Base-by-base conservation (phyloP, 2,888 invertebrate species). In the Drosophila differens region DNA sequence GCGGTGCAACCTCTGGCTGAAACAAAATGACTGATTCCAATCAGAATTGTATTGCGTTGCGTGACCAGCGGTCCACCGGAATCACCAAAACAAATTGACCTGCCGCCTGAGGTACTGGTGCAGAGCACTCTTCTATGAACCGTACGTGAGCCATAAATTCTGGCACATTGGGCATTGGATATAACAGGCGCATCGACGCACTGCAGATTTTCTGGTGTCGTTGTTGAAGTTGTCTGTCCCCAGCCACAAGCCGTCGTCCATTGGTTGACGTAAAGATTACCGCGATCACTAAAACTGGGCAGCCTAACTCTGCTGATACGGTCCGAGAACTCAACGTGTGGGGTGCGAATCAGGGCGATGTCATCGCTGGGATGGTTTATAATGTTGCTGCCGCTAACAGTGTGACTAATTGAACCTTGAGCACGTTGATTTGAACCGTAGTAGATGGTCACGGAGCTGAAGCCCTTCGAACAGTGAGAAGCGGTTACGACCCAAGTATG, bases 151-250 rank as follows among this genome's bases (percentile, higher is more conserved):
- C n/a, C n/a, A n/a, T n/a, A n/a, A n/a, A n/a, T 89, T 64, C 92
- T 92, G 3, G 92, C 93, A 82, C 91, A 88, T 91, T 93, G 51
- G 83, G 84, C 60, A 91, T 91, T 77, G 76, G 83, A 12, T 89
- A 91, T 35, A 65, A 82, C 53, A 63, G 73, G 33, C 89, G 92
- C 37, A 77, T 85, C 30, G 33, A 74, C 58, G 41, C 81, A 82
- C 22, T 78, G 70, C 55, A 89, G 39, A 44, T 62, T n/a, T 4
- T 91, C 85, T 54, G 94, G 92, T 85, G 57, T 77, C 59, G 30
- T 82, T 76, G 47, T 63, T 68, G 60, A 16, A 5, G 63, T 35
- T 6, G 79, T 83, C 3, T 44, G 55, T 10, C 91, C 41, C 76
- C 80, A 51, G 59, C 39, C 19, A 82, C 85, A 19, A 65, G 83